Evolutionary conservation across 2,888 invertebrate genomes (phyloP).

Genomic region (Cyclophora albipunctata): DNA sequence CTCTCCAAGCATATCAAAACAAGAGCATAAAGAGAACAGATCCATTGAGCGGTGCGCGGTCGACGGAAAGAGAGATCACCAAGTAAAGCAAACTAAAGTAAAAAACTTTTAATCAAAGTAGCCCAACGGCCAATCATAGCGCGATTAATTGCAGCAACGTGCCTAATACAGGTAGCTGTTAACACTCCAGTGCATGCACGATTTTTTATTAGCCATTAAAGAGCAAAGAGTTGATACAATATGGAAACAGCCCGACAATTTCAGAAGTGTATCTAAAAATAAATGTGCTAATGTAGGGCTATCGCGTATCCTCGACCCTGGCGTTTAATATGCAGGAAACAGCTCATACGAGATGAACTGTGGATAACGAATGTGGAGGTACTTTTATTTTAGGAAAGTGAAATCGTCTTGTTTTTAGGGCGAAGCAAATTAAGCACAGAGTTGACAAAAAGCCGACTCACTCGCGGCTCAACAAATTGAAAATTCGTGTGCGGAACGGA

Average conservation of each 20-base stretch:
- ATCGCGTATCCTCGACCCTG: conserved; percentile 18
- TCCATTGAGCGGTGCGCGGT: conserved; percentile 35
- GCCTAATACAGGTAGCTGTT: conserved; percentile 40
- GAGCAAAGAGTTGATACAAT: conserved; percentile 33
- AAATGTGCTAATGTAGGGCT: conserved; percentile 23
- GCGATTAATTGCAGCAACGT: conserved; percentile 23
- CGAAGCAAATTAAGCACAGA: conserved; percentile 57
- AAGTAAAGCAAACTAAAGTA: conserved; percentile 39
- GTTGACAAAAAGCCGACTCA: conserved; percentile 53
- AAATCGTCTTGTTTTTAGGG: conserved; percentile 37
- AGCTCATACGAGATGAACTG: conserved; percentile 1
- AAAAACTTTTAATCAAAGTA: conserved; percentile 63
- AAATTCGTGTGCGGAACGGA: conserved; percentile 67
- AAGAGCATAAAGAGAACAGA: conserved; percentile 20
- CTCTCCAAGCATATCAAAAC: conserved; percentile 2
- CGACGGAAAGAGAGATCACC: conserved; percentile 38
- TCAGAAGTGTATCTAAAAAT: conserved; percentile 29
- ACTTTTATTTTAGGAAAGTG: conserved; percentile 19
- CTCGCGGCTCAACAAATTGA: conserved; percentile 44
- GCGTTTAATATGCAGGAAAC: conserved; percentile 12
- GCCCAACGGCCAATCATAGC: conserved; percentile 33
- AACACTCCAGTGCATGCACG: conserved; percentile 32
- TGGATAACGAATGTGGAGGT: neutral
- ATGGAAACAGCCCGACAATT: conserved; percentile 19
- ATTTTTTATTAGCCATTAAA: conserved; percentile 48